Percentiles rank a stretch among this genome's conserved stretches.
phyloP scores from a whole-genome alignment of 2,888 invertebrate species.

The Didymodactylos carnosus region DNA sequence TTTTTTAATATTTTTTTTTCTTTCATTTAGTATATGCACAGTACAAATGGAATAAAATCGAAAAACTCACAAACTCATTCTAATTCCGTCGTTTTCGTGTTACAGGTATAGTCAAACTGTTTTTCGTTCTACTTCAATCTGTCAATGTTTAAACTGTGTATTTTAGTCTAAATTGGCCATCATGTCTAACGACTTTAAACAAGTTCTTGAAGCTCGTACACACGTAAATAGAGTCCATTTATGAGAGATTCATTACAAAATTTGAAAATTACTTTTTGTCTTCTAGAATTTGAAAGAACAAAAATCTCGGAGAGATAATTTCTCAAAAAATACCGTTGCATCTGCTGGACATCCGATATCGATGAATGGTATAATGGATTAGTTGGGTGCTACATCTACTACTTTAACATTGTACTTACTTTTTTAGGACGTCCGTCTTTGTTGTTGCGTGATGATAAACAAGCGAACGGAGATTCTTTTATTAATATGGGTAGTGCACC shows the following conservation, averaged over 20 bases:
- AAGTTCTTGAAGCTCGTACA: constrained; percentile 87
- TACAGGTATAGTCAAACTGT: constrained; percentile 31
- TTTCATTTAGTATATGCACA: background rate
- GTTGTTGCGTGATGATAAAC: constrained; percentile 2
- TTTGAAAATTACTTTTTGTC: background rate
- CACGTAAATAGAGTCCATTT: constrained; percentile 42
- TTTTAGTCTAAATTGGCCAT: constrained; percentile 63
- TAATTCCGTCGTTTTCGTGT: constrained; percentile 30
- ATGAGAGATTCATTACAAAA: background rate
- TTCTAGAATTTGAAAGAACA: background rate
- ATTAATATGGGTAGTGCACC: constrained; percentile 9
- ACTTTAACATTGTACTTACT: too few relatives aligned
- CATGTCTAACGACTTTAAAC: constrained; percentile 92
- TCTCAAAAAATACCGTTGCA: background rate
- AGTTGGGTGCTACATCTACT: too few relatives aligned
- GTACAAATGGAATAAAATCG: constrained; percentile 16
- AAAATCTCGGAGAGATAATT: background rate
- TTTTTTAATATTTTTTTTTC: background rate
- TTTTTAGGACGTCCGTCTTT: background rate
- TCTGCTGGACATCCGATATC: background rate
- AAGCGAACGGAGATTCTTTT: constrained; percentile 22
- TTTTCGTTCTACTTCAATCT: background rate
- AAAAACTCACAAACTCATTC: constrained; percentile 47
- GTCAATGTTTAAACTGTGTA: background rate
- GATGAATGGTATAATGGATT: background rate